phyloP scores from a whole-genome alignment of 2,888 invertebrate genomes.

The Lycophotia porphyrea region DNA sequence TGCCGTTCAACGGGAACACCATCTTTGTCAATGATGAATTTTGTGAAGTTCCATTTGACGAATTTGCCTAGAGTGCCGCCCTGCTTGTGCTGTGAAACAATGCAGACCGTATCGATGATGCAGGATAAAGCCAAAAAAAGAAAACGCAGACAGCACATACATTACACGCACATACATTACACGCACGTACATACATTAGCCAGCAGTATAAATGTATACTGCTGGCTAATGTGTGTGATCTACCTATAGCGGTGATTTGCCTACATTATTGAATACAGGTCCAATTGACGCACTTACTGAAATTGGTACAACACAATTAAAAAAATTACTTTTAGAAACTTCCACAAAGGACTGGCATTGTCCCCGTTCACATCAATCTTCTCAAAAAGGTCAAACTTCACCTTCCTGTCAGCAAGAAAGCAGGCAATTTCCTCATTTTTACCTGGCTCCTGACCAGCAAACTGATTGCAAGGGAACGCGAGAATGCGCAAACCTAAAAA shows the following conservation, averaged over 20 bases:
- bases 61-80: slow-evolving; percentile 91
- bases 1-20: slow-evolving; percentile 93
- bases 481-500: slow-evolving; percentile 93
- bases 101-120: not conserved
- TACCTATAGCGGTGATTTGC: too few relatives aligned
- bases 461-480: slow-evolving; percentile 97
- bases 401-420: slow-evolving; percentile 91
- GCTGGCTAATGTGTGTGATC: too few relatives aligned
- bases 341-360: slow-evolving; percentile 92
- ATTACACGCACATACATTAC: too few relatives aligned
- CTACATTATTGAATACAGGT: not conserved
- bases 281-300: not conserved
- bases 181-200: too few relatives aligned
- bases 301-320: not conserved
- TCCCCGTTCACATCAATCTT: slow-evolving; percentile 93
- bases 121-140: not conserved
- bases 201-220: too few relatives aligned
- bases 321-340: slow-evolving; percentile 90
- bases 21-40: slow-evolving; percentile 94
- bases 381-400: slow-evolving; percentile 92
- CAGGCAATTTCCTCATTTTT: slow-evolving; percentile 91
- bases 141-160: not conserved
- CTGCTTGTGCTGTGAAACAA: slow-evolving; percentile 83
- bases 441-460: slow-evolving; percentile 93
- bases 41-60: slow-evolving; percentile 97